Base-by-base conservation (phyloP, 2,797 vertebrate species). In the Atherinosoma microstoma region DNA sequence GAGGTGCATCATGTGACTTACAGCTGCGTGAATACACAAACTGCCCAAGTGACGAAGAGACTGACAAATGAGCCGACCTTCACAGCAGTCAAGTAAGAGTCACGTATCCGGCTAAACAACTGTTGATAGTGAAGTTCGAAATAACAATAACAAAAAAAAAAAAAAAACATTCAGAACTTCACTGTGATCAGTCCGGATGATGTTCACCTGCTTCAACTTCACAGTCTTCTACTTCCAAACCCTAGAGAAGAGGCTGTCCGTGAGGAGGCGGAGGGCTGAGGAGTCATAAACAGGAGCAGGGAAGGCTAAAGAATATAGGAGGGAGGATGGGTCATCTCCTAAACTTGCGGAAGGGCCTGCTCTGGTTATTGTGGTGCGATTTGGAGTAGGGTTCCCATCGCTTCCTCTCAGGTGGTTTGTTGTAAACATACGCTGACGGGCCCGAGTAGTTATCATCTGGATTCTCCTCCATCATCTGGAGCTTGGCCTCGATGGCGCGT, bases 381-480 rank as follows among this genome's bases (percentile, higher is more conserved):
- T 96, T 96, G 78, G 94, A 94, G 90, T 98, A 98, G 58, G 97
- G 98, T 86, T 97, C 94, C 92, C 96, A 97, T 92, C 97, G 96
- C 89, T 97, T 97, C 94, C 96, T 98, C 79, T 99, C 97, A 0
- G 96, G 95, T 0, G 97, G 96, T 76, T 98, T 98, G 93, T 98
- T 98, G 93, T 98, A 97, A 62, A 96, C 94, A 80, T 99, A 98
- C 18, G 97, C 93, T 0, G 97, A 96, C 0, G 97, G 96, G 20
- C 96, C 96, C 0, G 96, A 92, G 64, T 96, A 96, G 81, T 97
- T 96, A 0, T 95, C 95, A 0, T 99, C 98, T 4, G 97, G 96
- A 68, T 99, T 98, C 85, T 99, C 96, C 54, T 98, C 97, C 98
- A 99, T 99, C 97, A 99, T 99, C 92, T 98, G 98, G 82, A 99